These are phyloP conservation scores for Troides oblongomaculatus DNA, from an alignment of 2,888 invertebrate genomes.

Conservation along the genomic window DNA sequence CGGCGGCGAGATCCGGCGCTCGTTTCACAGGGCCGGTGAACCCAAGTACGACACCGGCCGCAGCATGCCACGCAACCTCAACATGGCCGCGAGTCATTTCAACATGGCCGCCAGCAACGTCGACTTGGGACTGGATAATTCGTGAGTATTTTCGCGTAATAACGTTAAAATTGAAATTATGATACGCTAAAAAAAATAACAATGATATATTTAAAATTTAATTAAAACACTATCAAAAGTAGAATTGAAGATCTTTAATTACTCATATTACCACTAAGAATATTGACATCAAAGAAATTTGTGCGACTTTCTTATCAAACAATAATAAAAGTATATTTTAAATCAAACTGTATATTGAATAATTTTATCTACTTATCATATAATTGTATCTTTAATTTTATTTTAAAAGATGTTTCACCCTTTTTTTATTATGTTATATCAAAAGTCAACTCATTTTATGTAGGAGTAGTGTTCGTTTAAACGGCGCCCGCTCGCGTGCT, in stretches of 20 bases:
- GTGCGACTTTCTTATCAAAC: too few species aligned
- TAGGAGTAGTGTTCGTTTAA: slow-evolving; percentile 26
- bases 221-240: too few species aligned
- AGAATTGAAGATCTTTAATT: too few species aligned
- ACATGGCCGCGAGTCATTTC: slow-evolving; percentile 50
- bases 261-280: too few species aligned
- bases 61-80: slow-evolving; percentile 78
- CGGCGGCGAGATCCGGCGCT: slow-evolving; percentile 67
- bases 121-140: slow-evolving; percentile 26
- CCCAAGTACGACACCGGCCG: slow-evolving; percentile 62
- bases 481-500: slow-evolving; percentile 45
- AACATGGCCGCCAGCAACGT: slow-evolving; percentile 19
- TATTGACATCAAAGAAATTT: too few species aligned
- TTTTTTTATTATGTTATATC: neutral
- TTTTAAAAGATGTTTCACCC: too few species aligned
- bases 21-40: slow-evolving; percentile 65
- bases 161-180: neutral
- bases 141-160: slow-evolving; percentile 22
- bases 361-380: too few species aligned
- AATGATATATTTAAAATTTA: too few species aligned
- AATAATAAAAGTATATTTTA: too few species aligned
- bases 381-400: too few species aligned
- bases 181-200: too few species aligned
- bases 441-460: neutral
- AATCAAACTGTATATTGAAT: too few species aligned